Evolutionary conservation across 2,888 invertebrate genomes (phyloP).

Genomic region (Netelia fuscicornis): DNA sequence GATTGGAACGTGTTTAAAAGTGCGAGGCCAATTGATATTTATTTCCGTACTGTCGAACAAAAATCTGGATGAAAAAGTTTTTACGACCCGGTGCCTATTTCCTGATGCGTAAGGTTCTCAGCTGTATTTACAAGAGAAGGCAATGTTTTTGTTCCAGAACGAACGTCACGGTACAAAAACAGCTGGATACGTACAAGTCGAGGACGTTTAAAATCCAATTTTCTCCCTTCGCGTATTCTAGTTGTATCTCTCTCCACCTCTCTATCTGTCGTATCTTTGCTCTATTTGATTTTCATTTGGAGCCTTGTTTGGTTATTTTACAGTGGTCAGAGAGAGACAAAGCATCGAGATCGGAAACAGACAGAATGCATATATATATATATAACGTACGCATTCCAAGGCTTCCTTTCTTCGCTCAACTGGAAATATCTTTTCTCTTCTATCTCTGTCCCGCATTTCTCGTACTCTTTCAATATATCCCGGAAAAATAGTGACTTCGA

Average conservation of each 20-base stretch:
- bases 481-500: slow-evolving; percentile 34
- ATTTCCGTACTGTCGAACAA: too few relatives aligned
- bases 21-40: too few relatives aligned
- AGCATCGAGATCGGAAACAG: neutral
- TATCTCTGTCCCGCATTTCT: neutral
- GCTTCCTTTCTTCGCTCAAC: slow-evolving; percentile 34
- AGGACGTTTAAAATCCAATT: slow-evolving; percentile 49
- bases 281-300: slow-evolving; percentile 59
- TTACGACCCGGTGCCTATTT: neutral
- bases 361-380: neutral
- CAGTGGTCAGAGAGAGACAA: neutral
- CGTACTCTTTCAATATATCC: slow-evolving; percentile 43
- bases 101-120: neutral
- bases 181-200: neutral
- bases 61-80: too few relatives aligned
- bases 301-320: slow-evolving; percentile 55
- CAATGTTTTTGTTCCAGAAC: neutral
- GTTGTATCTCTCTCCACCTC: neutral
- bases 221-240: neutral
- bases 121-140: neutral
- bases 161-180: neutral
- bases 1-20: too few relatives aligned
- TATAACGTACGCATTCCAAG: slow-evolving; percentile 34
- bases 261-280: slow-evolving; percentile 13
- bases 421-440: slow-evolving; percentile 39